Base-by-base conservation (phyloP, 2,797 vertebrate genomes). In the Pangasius djambal region DNA sequence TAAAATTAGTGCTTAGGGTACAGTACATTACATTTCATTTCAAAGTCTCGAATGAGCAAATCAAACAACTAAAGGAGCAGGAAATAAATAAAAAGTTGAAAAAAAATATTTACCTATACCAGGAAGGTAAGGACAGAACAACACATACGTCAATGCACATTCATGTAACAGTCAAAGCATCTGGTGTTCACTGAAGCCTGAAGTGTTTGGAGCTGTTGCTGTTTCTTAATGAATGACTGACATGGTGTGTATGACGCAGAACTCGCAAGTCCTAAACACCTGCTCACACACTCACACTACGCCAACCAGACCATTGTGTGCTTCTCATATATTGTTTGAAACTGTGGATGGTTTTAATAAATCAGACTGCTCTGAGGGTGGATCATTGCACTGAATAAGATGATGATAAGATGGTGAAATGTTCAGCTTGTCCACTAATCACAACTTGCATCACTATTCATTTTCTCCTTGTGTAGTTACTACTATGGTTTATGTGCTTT, bases 221-320 rank as follows among this genome's bases (percentile, higher is more conserved):
- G 70, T 70, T 67, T 78, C 40, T 85, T 85, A 69, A 65, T 34
- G 81, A n/a, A 70, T 90, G 89, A 90, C 85, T 88, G 89, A 90
- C 88, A 84, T 52, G 18, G 72, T 89, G 89, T 74, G 88, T 87
- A 67, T 92, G 91, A 92, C 91, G 87, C 89, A 91, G 85, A 50
- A 59, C 50, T 25, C 52, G 18, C 37, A 57, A 83, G 89, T 77
- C 86, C 90, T 70, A 81, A 87, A 86, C 90, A 91, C 89, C 89
- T 81, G 88, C 86, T 90, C 81, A 13, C 57, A 40, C 22, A 28
- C 86, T 87, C 70, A 52, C 67, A 50, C 77, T 20, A 28, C 15
- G 6, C 82, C 44, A 20, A 61, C 16, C 57, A 3, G n/a, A 28
- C 34, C 59, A 44, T 0, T 8, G 59, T 44, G 57, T 28, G 57